These are phyloP conservation scores for Chouioia cunea DNA, from an alignment of 2,888 invertebrate genomes.

Conservation along the genomic window DNA sequence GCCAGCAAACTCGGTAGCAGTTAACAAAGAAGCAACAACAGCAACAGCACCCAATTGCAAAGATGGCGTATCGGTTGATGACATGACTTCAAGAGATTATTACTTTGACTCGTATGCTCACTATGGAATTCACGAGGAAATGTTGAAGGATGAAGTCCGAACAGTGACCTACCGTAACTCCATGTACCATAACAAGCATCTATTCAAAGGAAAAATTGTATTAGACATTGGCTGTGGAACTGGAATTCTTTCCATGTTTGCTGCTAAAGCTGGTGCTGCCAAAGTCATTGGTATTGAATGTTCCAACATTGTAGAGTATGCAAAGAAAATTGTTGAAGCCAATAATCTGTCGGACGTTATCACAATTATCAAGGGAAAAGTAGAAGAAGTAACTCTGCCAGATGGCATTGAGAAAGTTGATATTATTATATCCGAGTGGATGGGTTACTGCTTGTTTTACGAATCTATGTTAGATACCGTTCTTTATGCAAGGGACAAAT, in stretches of 20 bases:
- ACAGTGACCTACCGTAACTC: conserved; percentile 98
- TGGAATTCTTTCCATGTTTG: conserved; percentile 99
- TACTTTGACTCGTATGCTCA: conserved; percentile 99
- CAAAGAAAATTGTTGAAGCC: conserved; percentile 92
- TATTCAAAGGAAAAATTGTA: conserved; percentile 93
- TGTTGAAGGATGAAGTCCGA: conserved; percentile 99
- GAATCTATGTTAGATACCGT: conserved; percentile 99
- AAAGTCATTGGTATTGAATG: conserved; percentile 98
- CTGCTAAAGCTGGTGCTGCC: conserved; percentile 97
- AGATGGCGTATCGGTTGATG: conserved; percentile 79
- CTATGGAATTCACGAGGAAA: conserved; percentile 99
- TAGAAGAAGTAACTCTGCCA: conserved; percentile 95
- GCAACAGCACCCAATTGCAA: conserved; percentile 57
- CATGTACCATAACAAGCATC: conserved; percentile 99
- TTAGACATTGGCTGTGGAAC: conserved; percentile 99
- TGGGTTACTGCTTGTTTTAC: conserved; percentile 93
- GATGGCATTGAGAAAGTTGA: conserved; percentile 93
- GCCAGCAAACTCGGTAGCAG: conserved; percentile 51
- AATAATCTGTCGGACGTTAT: conserved; percentile 85
- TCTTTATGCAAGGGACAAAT: conserved; percentile 97
- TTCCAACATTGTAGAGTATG: conserved; percentile 98
- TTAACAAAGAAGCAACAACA: conserved; percentile 60
- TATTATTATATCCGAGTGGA: conserved; percentile 88
- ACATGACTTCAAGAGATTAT: conserved; percentile 99
- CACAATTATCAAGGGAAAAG: conserved; percentile 89